phyloP scores from a whole-genome alignment of 1,140 invertebrate genomes.

The Pemphigus obesinymphae region DNA sequence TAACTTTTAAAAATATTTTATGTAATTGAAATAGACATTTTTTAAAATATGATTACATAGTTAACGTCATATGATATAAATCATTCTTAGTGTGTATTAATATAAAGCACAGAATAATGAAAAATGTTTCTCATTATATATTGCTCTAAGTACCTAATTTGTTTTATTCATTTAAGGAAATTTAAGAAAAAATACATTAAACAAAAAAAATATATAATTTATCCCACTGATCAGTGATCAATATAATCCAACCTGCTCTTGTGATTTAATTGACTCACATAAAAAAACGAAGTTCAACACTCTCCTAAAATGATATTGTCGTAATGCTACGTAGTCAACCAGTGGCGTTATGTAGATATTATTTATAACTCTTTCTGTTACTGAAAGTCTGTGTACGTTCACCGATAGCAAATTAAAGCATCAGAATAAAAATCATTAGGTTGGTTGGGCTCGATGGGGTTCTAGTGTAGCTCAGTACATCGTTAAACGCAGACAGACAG shows the following conservation, averaged over 20 bases:
- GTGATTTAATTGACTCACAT: conserved; percentile 32
- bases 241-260: conserved; percentile 28
- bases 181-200: background rate
- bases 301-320: conserved; percentile 38
- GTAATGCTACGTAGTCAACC: conserved; percentile 27
- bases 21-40: too few species aligned
- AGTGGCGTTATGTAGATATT: conserved; percentile 35
- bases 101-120: too few species aligned
- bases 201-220: conserved; percentile 18
- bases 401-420: conserved; percentile 35
- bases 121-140: too few species aligned
- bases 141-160: too few species aligned
- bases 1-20: too few species aligned
- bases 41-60: too few species aligned
- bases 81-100: too few species aligned
- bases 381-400: conserved; percentile 36
- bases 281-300: conserved; percentile 38
- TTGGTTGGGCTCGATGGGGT: conserved; percentile 20
- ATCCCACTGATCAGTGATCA: conserved; percentile 9
- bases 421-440: conserved; percentile 39
- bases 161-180: background rate
- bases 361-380: conserved; percentile 27
- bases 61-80: too few species aligned
- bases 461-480: conserved; percentile 33
- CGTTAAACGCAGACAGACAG: conserved; percentile 22